Conservation (phyloP, 2,888 invertebrate species). For the Litoditis marina region DNA sequence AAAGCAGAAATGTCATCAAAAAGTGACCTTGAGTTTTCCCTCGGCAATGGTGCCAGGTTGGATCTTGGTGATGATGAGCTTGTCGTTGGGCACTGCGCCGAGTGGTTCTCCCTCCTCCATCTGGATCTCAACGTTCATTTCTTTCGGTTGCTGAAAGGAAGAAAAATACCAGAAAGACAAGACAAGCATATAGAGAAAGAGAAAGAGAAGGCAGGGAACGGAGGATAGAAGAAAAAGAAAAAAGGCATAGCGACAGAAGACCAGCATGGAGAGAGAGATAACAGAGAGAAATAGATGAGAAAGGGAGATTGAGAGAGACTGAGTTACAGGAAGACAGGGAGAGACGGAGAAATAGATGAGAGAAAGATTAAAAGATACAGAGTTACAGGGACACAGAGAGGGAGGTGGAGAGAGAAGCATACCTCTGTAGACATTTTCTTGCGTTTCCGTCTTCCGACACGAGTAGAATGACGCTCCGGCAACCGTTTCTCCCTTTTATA, state of each 20-base stretch:
- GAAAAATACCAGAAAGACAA: background rate
- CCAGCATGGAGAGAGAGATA: background rate
- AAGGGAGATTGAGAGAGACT: background rate
- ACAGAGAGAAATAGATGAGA: background rate
- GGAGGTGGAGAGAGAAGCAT: background rate
- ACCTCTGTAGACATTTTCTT: no score
- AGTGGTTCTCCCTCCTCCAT: constrained; percentile 58
- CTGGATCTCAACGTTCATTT: constrained; percentile 38
- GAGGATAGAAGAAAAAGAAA: no score
- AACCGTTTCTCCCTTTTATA: no score
- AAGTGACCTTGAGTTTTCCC: constrained; percentile 47
- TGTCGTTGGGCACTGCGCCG: constrained; percentile 55
- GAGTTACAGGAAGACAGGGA: no score
- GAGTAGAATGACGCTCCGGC: no score
- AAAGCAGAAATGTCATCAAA: no score
- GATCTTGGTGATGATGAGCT: constrained; percentile 51
- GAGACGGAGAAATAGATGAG: no score
- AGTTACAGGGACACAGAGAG: no score
- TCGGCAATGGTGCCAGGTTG: constrained; percentile 51
- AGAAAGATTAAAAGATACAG: no score
- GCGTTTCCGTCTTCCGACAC: no score
- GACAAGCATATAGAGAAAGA: background rate
- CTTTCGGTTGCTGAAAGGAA: constrained; percentile 19
- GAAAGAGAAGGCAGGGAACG: background rate
- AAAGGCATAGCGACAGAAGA: no score